Percentiles rank a stretch among this genome's conserved stretches.
Conservation (phyloP, 2,888 invertebrate genomes). For the Pammene aurita region DNA sequence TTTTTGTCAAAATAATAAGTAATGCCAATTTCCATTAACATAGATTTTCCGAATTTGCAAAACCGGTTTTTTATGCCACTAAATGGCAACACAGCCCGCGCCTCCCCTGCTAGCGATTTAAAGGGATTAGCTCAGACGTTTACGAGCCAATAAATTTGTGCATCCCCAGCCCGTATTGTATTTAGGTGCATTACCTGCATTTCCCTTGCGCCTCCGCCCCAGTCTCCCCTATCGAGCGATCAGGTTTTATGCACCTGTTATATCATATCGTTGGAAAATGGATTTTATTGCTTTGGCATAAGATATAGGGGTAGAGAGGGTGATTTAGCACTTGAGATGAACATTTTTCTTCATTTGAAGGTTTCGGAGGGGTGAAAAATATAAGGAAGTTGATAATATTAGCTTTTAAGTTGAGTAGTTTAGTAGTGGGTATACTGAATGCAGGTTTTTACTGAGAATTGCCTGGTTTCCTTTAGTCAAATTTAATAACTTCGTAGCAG, state of each 20-base stretch:
- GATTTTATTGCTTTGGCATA: not conserved
- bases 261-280: slow-evolving; percentile 12
- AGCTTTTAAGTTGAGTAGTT: not conserved
- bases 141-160: slow-evolving; percentile 66
- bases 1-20: too few relatives aligned
- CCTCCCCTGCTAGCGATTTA: slow-evolving; percentile 53
- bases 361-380: slow-evolving; percentile 4
- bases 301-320: slow-evolving; percentile 8
- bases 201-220: slow-evolving; percentile 51
- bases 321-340: slow-evolving; percentile 17
- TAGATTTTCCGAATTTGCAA: too few relatives aligned
- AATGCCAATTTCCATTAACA: too few relatives aligned
- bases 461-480: too few relatives aligned
- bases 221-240: slow-evolving; percentile 31
- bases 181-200: slow-evolving; percentile 59
- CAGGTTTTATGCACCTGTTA: slow-evolving; percentile 27
- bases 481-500: too few relatives aligned
- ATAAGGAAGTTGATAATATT: not conserved
- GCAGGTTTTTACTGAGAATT: too few relatives aligned
- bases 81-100: slow-evolving; percentile 14
- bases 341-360: slow-evolving; percentile 31
- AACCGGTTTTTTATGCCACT: not conserved
- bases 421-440: not conserved
- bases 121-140: slow-evolving; percentile 62
- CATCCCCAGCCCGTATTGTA: slow-evolving; percentile 47